Evolutionary conservation across 2,888 invertebrate species (phyloP), one percentile per base, ranked within the genome.

Genomic region (Plagodis pulveraria): DNA sequence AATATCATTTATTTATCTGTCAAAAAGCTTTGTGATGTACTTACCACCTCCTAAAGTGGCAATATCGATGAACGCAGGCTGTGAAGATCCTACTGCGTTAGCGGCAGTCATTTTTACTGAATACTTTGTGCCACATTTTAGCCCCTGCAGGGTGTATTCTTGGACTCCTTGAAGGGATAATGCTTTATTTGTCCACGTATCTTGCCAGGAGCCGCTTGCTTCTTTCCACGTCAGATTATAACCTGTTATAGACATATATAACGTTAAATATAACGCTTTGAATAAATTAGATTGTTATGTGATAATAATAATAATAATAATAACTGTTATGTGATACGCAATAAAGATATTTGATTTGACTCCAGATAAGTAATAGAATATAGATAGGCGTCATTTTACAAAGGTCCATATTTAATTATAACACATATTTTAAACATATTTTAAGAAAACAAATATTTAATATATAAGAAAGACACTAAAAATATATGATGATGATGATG

Each of bases 121-220:
- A 76, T 98, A 98, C 61, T 95, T 94, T 6, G 96, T 96, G 12
- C 98, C 98, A 83, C 98, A 98, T 73, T 95, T 95, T 36, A 98
- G 88, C 1, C 95, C 95, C 54, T 95, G 94, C 10, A 97, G 63
- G 0, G 93, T 71, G 94, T 96, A 94, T 91, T 86, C 96, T 93
- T 74, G 83, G 0, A 68, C 68, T 83, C 95, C 94, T 81, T 90
- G 86, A 62, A 84, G 63, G 78, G 94, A 67, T 0, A 95, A 94
- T 0, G 95, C 95, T 22, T 95, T 95, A 67, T 94, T 94, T 70
- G 77, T 93, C 94, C 87, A 94, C 74, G 95, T 94, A 87, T 84
- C 95, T 84, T 79, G 94, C 89, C 85, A 92, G 0, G 84, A 82
- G 0, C 89, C 92, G 33, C 84, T 89, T 0, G 90, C 83, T 76